Evolutionary conservation across 2,888 invertebrate species (phyloP).

Genomic region (Dexiosoma caninum): DNA sequence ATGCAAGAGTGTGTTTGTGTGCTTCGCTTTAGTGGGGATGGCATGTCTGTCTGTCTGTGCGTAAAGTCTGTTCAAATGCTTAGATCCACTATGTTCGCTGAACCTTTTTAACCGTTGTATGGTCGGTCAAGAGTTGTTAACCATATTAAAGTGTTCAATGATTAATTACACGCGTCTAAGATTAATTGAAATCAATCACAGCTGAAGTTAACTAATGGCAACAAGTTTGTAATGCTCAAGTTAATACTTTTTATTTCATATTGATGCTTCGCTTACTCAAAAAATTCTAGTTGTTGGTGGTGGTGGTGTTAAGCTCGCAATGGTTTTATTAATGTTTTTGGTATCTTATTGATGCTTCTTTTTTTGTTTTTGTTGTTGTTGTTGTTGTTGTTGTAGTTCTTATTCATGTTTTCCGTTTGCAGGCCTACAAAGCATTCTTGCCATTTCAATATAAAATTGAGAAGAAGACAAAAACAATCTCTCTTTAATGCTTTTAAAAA

Average conservation of each 20-base stretch:
- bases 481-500: constrained; percentile 51
- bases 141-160: constrained; percentile 78
- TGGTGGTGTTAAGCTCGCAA: background rate
- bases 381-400: constrained; percentile 22
- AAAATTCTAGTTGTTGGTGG: constrained; percentile 28
- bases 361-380: background rate
- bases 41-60: constrained; percentile 12
- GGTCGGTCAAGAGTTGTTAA: constrained; percentile 77
- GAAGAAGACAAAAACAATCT: background rate
- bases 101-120: constrained; percentile 76
- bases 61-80: constrained; percentile 25
- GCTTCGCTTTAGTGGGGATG: constrained; percentile 22
- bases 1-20: background rate
- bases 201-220: constrained; percentile 78
- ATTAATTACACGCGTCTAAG: constrained; percentile 78
- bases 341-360: background rate
- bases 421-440: constrained; percentile 37
- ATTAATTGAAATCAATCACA: constrained; percentile 79
- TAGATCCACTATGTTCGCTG: constrained; percentile 68
- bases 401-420: too few relatives aligned
- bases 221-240: constrained; percentile 74
- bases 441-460: constrained; percentile 39
- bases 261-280: constrained; percentile 47
- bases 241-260: constrained; percentile 57
- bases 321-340: constrained; percentile 27